Evolutionary conservation across 2,888 invertebrate genomes (phyloP), one percentile per base, ranked within the genome.

Genomic region (Teleogryllus oceanicus): DNA sequence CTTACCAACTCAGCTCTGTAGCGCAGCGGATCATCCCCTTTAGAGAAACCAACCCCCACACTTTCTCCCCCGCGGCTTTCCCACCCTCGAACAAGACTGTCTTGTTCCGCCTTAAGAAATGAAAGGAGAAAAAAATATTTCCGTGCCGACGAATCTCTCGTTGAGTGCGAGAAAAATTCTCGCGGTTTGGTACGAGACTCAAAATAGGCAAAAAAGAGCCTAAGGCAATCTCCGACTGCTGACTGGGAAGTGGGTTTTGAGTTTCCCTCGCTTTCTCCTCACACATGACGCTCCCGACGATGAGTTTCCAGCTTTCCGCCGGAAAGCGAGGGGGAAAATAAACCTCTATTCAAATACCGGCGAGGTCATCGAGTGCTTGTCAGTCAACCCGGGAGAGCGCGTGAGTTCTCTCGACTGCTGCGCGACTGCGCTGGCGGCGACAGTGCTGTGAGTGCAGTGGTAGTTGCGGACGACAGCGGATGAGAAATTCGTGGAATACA

Each of bases 61-160:
- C 62, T n/a, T 62, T 62, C 62, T 12, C 16, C 62, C n/a, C 62
- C 62, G 16, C 13, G 16, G 4, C 16, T n/a, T 62, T 16, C 62
- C 62, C n/a, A 13, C 13, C 62, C 62, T n/a, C 62, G 62, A n/a
- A 62, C 62, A 62, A 62, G 62, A 18, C 62, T 62, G 62, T 62
- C 62, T 62, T 62, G 62, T 62, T 62, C 62, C 62, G 62, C n/a
- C 62, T 62, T 62, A 62, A 62, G 62, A 62, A 62, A 62, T 13
- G 62, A 62, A 62, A 13, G 62, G 13, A n/a, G 62, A 12, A 62
- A 62, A 62, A 62, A 13, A 37, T 8, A 8, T n/a, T n/a, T n/a
- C 16, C 62, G 62, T 62, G 62, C 62, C n/a, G 62, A 18, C 62
- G 62, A 18, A n/a, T 37, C 37, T 37, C 37, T 37, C 37, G 5